Evolutionary conservation across 2,888 invertebrate species (phyloP).

Genomic region (Ectemnius cavifrons): DNA sequence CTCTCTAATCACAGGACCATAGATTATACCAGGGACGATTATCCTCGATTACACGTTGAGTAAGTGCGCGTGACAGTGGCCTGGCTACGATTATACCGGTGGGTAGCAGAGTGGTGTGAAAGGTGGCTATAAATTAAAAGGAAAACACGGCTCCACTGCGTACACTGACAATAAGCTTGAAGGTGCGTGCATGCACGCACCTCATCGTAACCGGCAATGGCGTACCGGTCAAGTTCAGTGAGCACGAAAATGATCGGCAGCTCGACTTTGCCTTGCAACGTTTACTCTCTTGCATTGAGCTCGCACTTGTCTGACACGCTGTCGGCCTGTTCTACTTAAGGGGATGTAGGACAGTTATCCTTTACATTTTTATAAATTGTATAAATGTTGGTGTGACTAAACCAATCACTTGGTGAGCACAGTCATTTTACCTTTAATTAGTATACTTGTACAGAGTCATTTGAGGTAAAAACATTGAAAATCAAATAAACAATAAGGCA

Average conservation of each 20-base stretch:
- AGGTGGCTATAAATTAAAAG: slow-evolving; percentile 52
- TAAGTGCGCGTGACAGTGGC: slow-evolving; percentile 70
- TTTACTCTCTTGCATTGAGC: too few species aligned
- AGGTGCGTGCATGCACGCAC: slow-evolving; percentile 20
- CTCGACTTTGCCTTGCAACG: slow-evolving; percentile 3
- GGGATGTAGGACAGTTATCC: too few species aligned
- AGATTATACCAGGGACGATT: slow-evolving; percentile 58
- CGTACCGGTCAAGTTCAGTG: slow-evolving; percentile 40
- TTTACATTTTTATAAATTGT: too few species aligned
- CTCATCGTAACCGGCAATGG: slow-evolving; percentile 45
- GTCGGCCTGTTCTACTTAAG: not conserved
- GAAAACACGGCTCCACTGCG: slow-evolving; percentile 24
- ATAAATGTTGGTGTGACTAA: too few species aligned
- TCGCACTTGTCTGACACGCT: too few species aligned
- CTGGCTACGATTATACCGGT: slow-evolving; percentile 50
- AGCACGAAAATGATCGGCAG: slow-evolving; percentile 46
- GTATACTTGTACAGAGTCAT: too few species aligned
- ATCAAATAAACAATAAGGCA: too few species aligned
- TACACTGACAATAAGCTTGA: slow-evolving; percentile 36
- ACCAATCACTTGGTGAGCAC: too few species aligned
- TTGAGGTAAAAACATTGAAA: too few species aligned
- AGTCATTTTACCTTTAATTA: too few species aligned
- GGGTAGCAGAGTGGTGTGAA: slow-evolving; percentile 55
- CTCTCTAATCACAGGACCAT: slow-evolving; percentile 59
- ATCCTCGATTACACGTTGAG: slow-evolving; percentile 71